phyloP scores from a whole-genome alignment of 2,888 invertebrate species.

The Synergus umbraculus region DNA sequence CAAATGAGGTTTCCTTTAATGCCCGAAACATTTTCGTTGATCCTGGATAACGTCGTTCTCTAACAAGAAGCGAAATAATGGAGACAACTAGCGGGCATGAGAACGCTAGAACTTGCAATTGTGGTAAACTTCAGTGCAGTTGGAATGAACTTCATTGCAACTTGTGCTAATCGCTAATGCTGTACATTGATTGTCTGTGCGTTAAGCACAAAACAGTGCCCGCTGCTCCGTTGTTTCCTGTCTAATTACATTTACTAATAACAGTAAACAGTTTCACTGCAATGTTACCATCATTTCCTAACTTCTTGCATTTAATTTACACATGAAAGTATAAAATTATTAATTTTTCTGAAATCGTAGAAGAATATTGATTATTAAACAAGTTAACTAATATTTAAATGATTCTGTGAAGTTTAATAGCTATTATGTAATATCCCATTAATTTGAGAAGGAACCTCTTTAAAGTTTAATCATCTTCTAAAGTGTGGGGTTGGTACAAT shows the following conservation, averaged over 20 bases:
- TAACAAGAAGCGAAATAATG: conserved; percentile 37
- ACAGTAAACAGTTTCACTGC: conserved; percentile 8
- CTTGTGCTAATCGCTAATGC: conserved; percentile 37
- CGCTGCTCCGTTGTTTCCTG: background rate
- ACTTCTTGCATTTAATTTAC: background rate
- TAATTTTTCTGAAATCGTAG: background rate
- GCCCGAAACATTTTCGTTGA: conserved; percentile 7
- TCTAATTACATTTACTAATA: conserved; percentile 30
- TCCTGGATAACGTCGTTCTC: conserved; percentile 27
- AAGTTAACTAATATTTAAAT: background rate
- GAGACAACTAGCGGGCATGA: conserved; percentile 19
- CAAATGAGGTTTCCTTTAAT: conserved; percentile 1
- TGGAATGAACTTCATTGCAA: conserved; percentile 38
- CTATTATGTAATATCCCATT: background rate
- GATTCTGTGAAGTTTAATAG: background rate
- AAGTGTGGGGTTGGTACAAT: conserved; percentile 15
- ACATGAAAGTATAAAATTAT: background rate
- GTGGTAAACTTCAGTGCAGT: conserved; percentile 38
- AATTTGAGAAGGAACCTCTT: background rate
- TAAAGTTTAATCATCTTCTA: conserved; percentile 14
- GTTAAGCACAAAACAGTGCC: conserved; percentile 30
- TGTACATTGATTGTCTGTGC: conserved; percentile 38
- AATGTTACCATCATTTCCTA: background rate
- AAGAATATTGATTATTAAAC: background rate
- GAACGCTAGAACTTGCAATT: conserved; percentile 19